Conservation (phyloP, 2,888 invertebrate genomes). For the Mantis religiosa region DNA sequence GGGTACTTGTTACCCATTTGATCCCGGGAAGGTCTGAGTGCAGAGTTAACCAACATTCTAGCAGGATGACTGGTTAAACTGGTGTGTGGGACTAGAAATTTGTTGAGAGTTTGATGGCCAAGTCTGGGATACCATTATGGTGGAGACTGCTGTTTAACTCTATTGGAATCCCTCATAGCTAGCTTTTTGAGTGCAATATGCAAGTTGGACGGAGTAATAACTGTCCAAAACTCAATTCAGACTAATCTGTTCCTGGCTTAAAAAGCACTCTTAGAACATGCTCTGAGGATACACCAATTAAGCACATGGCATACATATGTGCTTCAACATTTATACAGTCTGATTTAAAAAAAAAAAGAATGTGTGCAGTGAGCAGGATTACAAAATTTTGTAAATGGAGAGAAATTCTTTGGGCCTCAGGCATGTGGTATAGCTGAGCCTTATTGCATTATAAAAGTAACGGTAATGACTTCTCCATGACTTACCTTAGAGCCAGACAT, state of each 20-base stretch:
- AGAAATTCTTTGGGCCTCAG: no score
- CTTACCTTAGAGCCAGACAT: no score
- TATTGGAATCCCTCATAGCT: not conserved
- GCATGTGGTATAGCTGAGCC: no score
- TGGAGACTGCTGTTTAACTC: not conserved
- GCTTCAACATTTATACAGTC: no score
- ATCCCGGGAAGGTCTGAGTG: not conserved
- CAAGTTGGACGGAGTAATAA: not conserved
- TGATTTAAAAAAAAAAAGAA: no score
- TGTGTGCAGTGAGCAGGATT: no score
- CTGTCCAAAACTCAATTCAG: not conserved
- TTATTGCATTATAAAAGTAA: no score
- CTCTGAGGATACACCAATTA: conserved; percentile 24
- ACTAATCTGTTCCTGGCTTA: not conserved
- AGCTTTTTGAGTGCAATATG: not conserved
- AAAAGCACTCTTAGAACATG: not conserved
- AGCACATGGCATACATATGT: no score
- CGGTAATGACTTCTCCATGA: no score
- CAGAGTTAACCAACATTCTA: not conserved
- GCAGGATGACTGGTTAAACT: not conserved
- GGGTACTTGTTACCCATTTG: not conserved
- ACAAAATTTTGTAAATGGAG: no score
- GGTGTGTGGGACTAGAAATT: not conserved
- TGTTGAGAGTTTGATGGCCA: not conserved
- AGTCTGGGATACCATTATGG: not conserved